phyloP scores from a whole-genome alignment of 92 coral and sea anemone species.

The Parazoanthus atlanticus region DNA sequence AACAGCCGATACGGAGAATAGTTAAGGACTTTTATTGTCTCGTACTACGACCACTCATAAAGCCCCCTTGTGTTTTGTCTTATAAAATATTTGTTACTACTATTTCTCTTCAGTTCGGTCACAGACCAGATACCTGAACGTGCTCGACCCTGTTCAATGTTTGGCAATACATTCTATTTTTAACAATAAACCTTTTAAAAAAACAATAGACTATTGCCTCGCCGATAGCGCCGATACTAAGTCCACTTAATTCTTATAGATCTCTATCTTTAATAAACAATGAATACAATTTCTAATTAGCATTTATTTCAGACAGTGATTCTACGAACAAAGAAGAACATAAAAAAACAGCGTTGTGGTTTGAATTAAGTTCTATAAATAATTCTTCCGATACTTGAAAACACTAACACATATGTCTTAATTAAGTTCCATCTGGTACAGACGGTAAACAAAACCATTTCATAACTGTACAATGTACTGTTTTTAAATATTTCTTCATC shows the following conservation, averaged over 20 bases:
- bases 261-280: neutral
- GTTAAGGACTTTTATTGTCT: too few species aligned
- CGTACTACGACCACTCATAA: too few species aligned
- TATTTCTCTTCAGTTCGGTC: too few species aligned
- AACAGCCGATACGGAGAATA: too few species aligned
- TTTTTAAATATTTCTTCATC: neutral
- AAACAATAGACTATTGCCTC: neutral
- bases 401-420: neutral
- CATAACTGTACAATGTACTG: neutral
- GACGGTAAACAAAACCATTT: neutral
- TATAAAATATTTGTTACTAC: too few species aligned
- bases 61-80: too few species aligned
- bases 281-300: neutral
- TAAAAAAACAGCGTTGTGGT: neutral
- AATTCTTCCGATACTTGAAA: neutral
- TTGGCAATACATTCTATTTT: too few species aligned
- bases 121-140: too few species aligned
- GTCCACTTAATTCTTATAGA: neutral
- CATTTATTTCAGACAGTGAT: constrained; percentile 4
- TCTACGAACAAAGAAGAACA: too few species aligned
- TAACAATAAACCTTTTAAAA: neutral
- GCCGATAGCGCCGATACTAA: neutral
- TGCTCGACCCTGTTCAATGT: too few species aligned
- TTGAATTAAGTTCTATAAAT: neutral
- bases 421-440: too few species aligned